Conservation (phyloP, 2,888 invertebrate genomes). For the Sinodicranocentrus sp. region DNA sequence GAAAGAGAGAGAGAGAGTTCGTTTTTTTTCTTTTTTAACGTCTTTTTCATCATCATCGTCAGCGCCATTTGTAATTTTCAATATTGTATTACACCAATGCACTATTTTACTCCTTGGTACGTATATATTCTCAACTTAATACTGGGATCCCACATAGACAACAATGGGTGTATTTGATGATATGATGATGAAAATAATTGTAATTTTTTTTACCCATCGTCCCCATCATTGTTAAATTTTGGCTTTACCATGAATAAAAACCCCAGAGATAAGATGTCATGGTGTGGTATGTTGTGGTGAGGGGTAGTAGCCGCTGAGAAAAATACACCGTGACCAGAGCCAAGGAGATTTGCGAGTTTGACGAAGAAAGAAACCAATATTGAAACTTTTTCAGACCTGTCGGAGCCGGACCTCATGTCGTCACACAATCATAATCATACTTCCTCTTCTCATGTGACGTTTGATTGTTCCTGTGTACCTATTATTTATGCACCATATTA, state of each 20-base stretch:
- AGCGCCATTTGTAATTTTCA: constrained; percentile 27
- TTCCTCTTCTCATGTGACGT: neutral
- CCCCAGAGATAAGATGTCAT: constrained; percentile 21
- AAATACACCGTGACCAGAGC: neutral
- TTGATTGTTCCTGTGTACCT: constrained; percentile 18
- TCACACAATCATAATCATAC: constrained; percentile 43
- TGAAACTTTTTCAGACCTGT: constrained; percentile 11
- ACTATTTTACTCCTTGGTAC: neutral
- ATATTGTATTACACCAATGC: constrained; percentile 40
- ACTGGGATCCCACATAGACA: constrained; percentile 49
- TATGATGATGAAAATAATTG: constrained; percentile 57
- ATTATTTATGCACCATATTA: constrained; percentile 39
- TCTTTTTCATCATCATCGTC: constrained; percentile 11
- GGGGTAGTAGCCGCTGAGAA: neutral
- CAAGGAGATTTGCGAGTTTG: neutral
- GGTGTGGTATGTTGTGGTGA: neutral
- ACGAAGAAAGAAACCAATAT: constrained; percentile 12
- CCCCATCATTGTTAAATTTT: constrained; percentile 59
- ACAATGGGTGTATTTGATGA: constrained; percentile 60
- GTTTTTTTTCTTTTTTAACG: constrained; percentile 13
- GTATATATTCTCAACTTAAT: constrained; percentile 41
- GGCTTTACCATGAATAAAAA: constrained; percentile 49
- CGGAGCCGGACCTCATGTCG: constrained; percentile 65
- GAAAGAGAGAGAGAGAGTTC: constrained; percentile 17
- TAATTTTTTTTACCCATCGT: constrained; percentile 63